Conservation (phyloP, 2,113 vertebrate genomes). For the Dromiciops gliroides region DNA sequence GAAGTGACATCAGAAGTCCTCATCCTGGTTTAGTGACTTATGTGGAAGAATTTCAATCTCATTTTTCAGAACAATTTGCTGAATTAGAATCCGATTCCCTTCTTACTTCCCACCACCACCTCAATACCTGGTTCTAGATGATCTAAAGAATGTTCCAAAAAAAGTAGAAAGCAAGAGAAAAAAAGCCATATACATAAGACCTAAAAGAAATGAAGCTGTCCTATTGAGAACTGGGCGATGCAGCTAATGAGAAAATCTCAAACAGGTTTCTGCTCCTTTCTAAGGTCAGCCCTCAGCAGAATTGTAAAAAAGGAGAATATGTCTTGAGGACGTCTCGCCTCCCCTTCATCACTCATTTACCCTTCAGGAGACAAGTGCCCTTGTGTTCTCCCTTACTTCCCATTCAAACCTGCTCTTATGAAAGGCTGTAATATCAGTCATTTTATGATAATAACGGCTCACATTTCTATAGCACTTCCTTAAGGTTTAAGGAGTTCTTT, state of each 20-base stretch:
- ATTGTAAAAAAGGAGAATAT: not conserved
- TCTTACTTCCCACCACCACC: not conserved
- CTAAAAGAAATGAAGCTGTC: not conserved
- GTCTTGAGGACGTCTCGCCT: not conserved
- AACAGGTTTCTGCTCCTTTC: not conserved
- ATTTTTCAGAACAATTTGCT: not conserved
- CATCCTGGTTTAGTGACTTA: not conserved
- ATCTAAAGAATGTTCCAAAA: not conserved
- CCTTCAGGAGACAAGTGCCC: not conserved
- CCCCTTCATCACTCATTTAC: not conserved
- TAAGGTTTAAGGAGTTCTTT: not conserved
- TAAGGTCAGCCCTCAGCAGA: not conserved
- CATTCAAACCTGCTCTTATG: not conserved
- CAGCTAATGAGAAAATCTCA: not conserved
- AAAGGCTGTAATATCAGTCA: not conserved
- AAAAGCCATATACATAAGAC: not conserved
- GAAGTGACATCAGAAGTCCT: not conserved
- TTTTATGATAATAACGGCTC: not conserved
- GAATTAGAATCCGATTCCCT: not conserved
- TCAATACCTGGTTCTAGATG: not conserved
- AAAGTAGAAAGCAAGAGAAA: not conserved
- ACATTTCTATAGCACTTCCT: not conserved
- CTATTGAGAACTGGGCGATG: not conserved
- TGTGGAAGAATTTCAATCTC: not conserved
- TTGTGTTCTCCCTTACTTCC: not conserved